A percentile compares a stretch with the other conserved stretches of the same genome.
Evolutionary conservation across 1,140 invertebrate species (phyloP).

Genomic region (Bombus picipes): DNA sequence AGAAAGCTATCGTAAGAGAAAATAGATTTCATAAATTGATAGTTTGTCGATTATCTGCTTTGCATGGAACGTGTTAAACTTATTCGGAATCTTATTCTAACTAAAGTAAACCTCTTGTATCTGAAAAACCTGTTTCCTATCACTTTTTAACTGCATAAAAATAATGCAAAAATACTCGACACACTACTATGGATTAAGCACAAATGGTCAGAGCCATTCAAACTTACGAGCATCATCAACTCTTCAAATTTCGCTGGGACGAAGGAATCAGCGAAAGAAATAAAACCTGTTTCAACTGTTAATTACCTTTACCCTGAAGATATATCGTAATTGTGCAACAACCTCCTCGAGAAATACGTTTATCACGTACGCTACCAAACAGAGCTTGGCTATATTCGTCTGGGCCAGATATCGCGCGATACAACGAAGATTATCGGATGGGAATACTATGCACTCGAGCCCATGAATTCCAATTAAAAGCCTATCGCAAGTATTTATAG

Average conservation of each 20-base stretch:
- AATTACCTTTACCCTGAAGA: constrained; percentile 15
- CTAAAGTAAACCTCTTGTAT: too few relatives aligned
- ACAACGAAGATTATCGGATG: constrained; percentile 37
- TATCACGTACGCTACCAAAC: constrained; percentile 26
- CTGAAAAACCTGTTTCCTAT: too few relatives aligned
- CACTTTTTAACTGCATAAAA: too few relatives aligned
- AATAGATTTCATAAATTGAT: too few relatives aligned
- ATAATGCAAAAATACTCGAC: too few relatives aligned
- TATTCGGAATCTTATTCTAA: too few relatives aligned
- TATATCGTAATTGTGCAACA: constrained; percentile 36
- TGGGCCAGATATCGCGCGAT: constrained; percentile 35
- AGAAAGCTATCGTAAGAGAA: too few relatives aligned
- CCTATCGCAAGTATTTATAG: constrained; percentile 55
- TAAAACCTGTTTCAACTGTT: background rate
- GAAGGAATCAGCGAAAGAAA: background rate
- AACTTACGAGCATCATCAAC: background rate
- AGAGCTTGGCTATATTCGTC: constrained; percentile 4
- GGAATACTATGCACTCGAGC: constrained; percentile 30
- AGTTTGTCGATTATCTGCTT: too few relatives aligned
- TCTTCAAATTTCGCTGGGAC: background rate
- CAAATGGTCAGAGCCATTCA: background rate
- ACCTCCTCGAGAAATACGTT: constrained; percentile 14
- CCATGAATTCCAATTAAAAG: constrained; percentile 52
- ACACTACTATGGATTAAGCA: too few relatives aligned
- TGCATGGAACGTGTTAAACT: too few relatives aligned